Evolutionary conservation across 2,888 invertebrate species (phyloP).

Genomic region (Salticus scenicus): DNA sequence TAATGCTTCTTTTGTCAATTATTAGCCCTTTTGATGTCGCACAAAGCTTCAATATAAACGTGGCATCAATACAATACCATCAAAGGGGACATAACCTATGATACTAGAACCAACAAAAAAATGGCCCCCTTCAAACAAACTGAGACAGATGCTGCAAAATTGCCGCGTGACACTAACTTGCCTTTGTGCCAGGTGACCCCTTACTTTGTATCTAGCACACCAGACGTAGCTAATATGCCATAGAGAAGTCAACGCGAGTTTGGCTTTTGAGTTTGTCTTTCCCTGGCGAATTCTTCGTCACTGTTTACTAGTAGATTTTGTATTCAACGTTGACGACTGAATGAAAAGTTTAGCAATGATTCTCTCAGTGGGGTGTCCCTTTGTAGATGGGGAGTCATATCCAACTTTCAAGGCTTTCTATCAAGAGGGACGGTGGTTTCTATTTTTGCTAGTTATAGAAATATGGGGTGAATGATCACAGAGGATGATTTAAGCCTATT

Average conservation of each 20-base stretch:
- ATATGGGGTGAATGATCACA: background rate
- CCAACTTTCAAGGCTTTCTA: background rate
- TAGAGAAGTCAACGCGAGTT: slow-evolving; percentile 10
- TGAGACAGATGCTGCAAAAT: slow-evolving; percentile 15
- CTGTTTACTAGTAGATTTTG: slow-evolving; percentile 26
- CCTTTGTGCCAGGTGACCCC: slow-evolving; percentile 17
- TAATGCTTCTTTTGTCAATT: slow-evolving; percentile 10
- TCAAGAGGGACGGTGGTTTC: background rate
- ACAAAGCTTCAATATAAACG: background rate
- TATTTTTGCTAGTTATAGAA: background rate
- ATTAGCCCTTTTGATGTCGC: background rate
- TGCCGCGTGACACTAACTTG: slow-evolving; percentile 12
- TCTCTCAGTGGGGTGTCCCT: background rate
- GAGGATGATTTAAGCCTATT: no score
- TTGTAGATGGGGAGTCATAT: background rate
- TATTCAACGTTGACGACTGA: slow-evolving; percentile 44
- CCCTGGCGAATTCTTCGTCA: slow-evolving; percentile 28
- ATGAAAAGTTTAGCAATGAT: background rate
- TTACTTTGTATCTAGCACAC: slow-evolving; percentile 40
- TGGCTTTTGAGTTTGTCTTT: slow-evolving; percentile 25
- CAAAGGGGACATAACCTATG: background rate
- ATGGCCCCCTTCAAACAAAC: slow-evolving; percentile 11
- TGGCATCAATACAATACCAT: background rate
- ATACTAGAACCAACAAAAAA: background rate
- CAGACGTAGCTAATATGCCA: slow-evolving; percentile 27